Conservation (phyloP, 2,888 invertebrate genomes). For the Anthrax anthrax region DNA sequence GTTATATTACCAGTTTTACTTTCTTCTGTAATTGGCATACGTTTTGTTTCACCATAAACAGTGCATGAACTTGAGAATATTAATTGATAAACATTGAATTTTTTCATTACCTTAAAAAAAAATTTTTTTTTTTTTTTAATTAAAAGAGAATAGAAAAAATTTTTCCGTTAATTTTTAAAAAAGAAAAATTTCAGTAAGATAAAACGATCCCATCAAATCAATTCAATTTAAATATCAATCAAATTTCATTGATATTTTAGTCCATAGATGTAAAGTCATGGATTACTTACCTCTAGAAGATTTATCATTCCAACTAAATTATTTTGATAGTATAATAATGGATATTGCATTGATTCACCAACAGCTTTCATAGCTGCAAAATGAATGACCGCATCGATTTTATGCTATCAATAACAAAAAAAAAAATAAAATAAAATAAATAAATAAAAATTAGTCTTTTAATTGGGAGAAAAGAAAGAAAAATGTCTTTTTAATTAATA, state of each 20-base stretch:
- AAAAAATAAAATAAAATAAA: too few relatives aligned
- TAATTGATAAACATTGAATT: conserved; percentile 57
- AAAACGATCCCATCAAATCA: too few relatives aligned
- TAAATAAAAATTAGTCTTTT: too few relatives aligned
- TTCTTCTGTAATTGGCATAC: conserved; percentile 69
- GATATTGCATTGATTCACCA: conserved; percentile 77
- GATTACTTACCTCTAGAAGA: conserved; percentile 61
- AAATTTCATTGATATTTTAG: too few relatives aligned
- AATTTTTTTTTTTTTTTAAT: too few relatives aligned
- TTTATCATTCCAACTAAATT: conserved; percentile 78
- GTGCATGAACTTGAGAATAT: conserved; percentile 74
- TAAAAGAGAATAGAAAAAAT: conserved; percentile 2
- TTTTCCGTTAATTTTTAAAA: not conserved
- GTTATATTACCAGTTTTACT: conserved; percentile 79
- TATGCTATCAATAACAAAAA: conserved; percentile 42
- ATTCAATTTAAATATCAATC: too few relatives aligned
- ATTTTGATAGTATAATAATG: conserved; percentile 77
- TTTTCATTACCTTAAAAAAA: conserved; percentile 49
- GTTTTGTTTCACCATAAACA: conserved; percentile 79
- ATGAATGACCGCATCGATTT: conserved; percentile 77
- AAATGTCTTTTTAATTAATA: too few relatives aligned
- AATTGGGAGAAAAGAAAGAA: too few relatives aligned
- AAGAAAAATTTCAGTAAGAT: too few relatives aligned
- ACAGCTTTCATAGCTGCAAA: conserved; percentile 93
- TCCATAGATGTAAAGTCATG: too few relatives aligned